A percentile compares a stretch with the other conserved stretches of the same genome.
Conservation (phyloP, 1,140 invertebrate species). For the Diachasmimorpha longicaudata region DNA sequence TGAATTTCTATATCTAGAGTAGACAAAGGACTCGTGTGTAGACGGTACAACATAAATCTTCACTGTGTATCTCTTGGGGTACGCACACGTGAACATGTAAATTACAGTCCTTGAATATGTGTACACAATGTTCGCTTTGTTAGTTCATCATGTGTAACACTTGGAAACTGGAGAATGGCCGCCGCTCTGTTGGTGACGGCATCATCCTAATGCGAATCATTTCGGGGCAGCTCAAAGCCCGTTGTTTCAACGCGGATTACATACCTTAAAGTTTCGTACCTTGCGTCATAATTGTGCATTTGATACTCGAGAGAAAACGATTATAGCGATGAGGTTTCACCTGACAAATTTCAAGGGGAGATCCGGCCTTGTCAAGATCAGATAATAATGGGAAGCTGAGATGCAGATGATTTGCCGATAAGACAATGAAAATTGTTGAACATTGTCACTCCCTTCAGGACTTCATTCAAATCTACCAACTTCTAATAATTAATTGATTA, state of each 20-base stretch:
- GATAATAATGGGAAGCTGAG: too few relatives aligned
- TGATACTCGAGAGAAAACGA: neutral
- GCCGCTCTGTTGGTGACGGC: neutral
- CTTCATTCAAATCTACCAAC: neutral
- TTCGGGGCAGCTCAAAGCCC: neutral
- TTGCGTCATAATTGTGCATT: neutral
- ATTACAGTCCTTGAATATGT: conserved; percentile 34
- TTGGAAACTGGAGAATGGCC: neutral
- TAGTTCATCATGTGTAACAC: neutral
- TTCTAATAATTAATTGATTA: neutral
- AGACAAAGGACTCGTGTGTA: conserved; percentile 19
- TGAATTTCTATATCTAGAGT: neutral
- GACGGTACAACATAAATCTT: conserved; percentile 42
- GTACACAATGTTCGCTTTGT: neutral
- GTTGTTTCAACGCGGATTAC: neutral
- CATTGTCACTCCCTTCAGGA: neutral
- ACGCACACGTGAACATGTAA: conserved; percentile 36
- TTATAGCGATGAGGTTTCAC: neutral
- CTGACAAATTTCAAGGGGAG: neutral
- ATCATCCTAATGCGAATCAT: neutral
- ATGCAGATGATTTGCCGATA: too few relatives aligned
- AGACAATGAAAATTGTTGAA: too few relatives aligned
- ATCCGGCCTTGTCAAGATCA: too few relatives aligned
- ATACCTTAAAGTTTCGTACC: neutral
- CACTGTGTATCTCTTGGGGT: conserved; percentile 41